Base-by-base conservation (phyloP, 2,888 invertebrate genomes). In the Plemyria rubiginata region DNA sequence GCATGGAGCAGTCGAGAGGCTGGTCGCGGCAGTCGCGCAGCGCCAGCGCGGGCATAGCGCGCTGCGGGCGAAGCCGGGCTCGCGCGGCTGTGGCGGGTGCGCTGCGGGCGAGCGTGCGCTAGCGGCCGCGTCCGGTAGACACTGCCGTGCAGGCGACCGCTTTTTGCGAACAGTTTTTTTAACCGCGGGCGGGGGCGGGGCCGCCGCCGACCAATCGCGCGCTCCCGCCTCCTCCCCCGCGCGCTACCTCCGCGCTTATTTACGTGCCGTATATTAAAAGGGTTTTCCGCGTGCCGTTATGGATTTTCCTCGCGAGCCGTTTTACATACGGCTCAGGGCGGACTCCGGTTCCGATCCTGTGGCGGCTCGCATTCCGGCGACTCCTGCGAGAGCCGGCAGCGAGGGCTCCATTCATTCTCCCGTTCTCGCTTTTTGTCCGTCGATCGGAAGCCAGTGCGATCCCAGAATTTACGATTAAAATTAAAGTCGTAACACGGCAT, bases 1-100 rank as follows among this genome's bases (percentile, higher is more conserved):
- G 88, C 93, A 95, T 95, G 85, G 96, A 96, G 90, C 96, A 96
- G 93, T 96, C 96, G 77, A 96, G 93, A 74, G 96, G 96, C 88
- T 53, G 95, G 84, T 88, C 84, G 93, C 92, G 85, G 45, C 45
- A 55, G 84, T 89, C 85, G 93, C 92, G 86, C 81, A 93, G 93
- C 75, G 94, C 94, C 84, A 95, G 93, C 94, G 94, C 95, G 87
- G 95, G 95, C 94, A 94, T 94, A 80, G 93, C 93, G 86, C 92
- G 90, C 86, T 11, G 9, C 36, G 8, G 8, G 8, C 9, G 36
- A 2, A 2, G 3, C 36, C 11, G 36, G 3, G 2, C 11, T 11
- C 11, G 36, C 7, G 36, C 36, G 2, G 36, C 7, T 9, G 36
- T 38, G 87, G 13, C 87, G 87, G 93, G 85, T 85, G 43, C 43